phyloP scores from a whole-genome alignment of 2,113 vertebrate genomes.

The Antennarius striatus region DNA sequence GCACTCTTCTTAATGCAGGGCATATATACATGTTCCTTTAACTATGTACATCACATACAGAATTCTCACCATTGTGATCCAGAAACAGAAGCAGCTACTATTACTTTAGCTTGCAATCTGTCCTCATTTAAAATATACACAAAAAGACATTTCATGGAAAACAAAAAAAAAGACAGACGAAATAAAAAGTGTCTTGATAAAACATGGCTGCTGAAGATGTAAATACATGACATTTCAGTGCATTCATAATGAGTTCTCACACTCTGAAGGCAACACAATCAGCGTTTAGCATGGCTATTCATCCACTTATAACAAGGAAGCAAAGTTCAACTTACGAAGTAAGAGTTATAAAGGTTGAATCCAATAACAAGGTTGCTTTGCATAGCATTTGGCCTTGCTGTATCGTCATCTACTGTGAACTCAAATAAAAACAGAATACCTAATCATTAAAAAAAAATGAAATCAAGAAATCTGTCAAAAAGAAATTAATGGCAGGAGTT shows the following conservation, averaged over 20 bases:
- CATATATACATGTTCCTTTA: constrained; percentile 53
- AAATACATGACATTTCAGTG: constrained; percentile 65
- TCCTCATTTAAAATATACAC: constrained; percentile 1
- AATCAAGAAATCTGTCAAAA: constrained; percentile 27
- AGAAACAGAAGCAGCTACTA: constrained; percentile 48
- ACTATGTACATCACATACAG: constrained; percentile 43
- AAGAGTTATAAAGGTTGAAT: constrained; percentile 59
- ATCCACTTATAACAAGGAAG: constrained; percentile 68
- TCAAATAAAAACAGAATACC: constrained; percentile 65
- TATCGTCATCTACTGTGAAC: constrained; percentile 47
- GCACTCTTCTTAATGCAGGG: constrained; percentile 62
- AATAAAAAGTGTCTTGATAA: constrained; percentile 12
- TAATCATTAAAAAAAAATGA: constrained; percentile 66
- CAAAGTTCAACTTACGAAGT: constrained; percentile 56
- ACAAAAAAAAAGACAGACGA: not conserved
- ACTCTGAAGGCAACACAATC: constrained; percentile 76
- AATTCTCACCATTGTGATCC: constrained; percentile 28
- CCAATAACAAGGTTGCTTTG: constrained; percentile 71
- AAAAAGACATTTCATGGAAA: constrained; percentile 18
- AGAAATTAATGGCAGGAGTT: constrained; percentile 14
- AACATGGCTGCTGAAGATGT: constrained; percentile 44
- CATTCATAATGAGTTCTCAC: constrained; percentile 64
- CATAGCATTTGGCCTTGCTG: constrained; percentile 81
- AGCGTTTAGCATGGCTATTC: constrained; percentile 78
- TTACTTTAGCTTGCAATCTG: constrained; percentile 24